phyloP scores from a whole-genome alignment of 2,888 invertebrate species.

The Gryllus longicercus region DNA sequence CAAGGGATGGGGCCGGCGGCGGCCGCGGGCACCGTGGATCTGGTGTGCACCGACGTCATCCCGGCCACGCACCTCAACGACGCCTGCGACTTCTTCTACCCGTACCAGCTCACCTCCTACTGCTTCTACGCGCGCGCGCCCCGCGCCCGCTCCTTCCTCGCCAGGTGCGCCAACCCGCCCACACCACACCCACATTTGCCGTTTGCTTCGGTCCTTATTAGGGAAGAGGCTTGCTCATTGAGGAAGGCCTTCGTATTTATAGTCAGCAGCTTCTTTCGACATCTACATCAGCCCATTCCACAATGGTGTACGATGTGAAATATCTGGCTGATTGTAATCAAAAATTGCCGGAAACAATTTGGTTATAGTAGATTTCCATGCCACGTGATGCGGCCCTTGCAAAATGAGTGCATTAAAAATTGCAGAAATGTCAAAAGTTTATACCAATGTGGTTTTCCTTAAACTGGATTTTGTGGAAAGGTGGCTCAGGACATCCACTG shows the following conservation, averaged over 20 bases:
- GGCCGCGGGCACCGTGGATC: not conserved
- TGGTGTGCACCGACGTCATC: not conserved
- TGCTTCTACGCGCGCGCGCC: not conserved
- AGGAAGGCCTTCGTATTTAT: too few relatives aligned
- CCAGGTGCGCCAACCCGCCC: too few relatives aligned
- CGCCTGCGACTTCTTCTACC: not conserved
- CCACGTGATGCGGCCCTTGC: slow-evolving; percentile 92
- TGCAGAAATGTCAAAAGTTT: slow-evolving; percentile 50
- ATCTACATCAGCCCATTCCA: too few relatives aligned
- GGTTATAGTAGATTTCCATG: slow-evolving; percentile 86
- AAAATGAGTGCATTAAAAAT: slow-evolving; percentile 81
- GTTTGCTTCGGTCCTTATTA: too few relatives aligned
- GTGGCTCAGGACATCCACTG: too few relatives aligned
- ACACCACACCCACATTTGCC: too few relatives aligned
- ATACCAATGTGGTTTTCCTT: slow-evolving; percentile 51
- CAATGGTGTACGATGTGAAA: not conserved
- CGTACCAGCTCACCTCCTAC: not conserved
- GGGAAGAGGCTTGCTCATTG: too few relatives aligned
- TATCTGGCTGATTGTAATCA: slow-evolving; percentile 63
- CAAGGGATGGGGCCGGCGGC: not conserved
- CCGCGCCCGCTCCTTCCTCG: not conserved
- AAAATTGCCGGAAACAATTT: slow-evolving; percentile 72
- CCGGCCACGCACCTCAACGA: not conserved
- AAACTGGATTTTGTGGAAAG: slow-evolving; percentile 58
- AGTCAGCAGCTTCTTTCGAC: too few relatives aligned